Conservation (phyloP, 64 coral and sea anemone species). For the Stichodactyla helianthus region DNA sequence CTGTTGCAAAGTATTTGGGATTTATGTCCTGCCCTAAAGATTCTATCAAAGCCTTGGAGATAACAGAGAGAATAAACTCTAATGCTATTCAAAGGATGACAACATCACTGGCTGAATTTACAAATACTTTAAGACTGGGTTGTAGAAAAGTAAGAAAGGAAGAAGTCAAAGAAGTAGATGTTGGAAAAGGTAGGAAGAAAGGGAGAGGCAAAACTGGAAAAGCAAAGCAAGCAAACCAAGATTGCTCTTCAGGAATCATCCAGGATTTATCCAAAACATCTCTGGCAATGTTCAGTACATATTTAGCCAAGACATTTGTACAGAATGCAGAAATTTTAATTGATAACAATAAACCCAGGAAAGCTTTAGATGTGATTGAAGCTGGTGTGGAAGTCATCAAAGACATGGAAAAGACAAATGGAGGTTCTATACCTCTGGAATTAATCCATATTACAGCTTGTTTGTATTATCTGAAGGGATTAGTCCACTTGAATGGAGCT, state of each 20-base stretch:
- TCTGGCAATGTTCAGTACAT: constrained; percentile 34
- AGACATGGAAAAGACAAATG: not conserved
- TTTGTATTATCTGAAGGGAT: constrained; percentile 34
- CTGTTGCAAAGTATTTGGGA: constrained; percentile 47
- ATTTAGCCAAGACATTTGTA: constrained; percentile 11
- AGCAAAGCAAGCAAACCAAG: constrained; percentile 21
- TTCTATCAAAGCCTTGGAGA: constrained; percentile 17
- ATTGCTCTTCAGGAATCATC: not conserved
- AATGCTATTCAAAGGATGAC: constrained; percentile 28
- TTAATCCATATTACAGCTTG: constrained; percentile 8
- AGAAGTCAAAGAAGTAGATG: not conserved
- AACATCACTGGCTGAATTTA: constrained; percentile 42
- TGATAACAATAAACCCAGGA: constrained; percentile 13
- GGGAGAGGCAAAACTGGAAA: constrained; percentile 23
- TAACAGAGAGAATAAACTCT: constrained; percentile 30
- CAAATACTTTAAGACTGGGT: constrained; percentile 24
- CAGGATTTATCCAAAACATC: constrained; percentile 1
- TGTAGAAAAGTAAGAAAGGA: not conserved
- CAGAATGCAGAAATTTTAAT: constrained; percentile 27
- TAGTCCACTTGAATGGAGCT: not conserved
- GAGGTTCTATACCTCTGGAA: not conserved
- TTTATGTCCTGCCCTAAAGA: constrained; percentile 24
- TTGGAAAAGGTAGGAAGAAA: constrained; percentile 24
- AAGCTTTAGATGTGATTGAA: constrained; percentile 28
- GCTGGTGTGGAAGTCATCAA: constrained; percentile 17